Conservation (phyloP, 2,888 invertebrate genomes). For the Sympetrum striolatum region DNA sequence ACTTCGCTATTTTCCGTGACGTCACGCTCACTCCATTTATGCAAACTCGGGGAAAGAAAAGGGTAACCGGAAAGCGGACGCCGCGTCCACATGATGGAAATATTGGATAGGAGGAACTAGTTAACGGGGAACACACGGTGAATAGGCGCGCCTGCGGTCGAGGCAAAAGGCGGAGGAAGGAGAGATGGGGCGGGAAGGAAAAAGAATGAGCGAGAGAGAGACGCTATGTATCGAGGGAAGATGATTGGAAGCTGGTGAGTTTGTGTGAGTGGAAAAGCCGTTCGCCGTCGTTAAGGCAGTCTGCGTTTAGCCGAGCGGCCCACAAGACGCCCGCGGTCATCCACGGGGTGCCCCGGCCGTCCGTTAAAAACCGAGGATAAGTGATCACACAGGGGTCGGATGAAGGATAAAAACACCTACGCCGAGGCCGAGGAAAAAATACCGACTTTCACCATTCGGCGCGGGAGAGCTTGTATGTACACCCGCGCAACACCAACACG, state of each 20-base stretch:
- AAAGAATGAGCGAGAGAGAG: constrained; percentile 2
- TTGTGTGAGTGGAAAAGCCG: constrained; percentile 21
- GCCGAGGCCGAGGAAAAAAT: background rate
- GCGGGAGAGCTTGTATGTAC: no score
- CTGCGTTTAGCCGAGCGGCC: constrained; percentile 27
- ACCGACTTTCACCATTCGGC: background rate
- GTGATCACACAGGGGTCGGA: background rate
- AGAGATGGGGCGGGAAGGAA: background rate
- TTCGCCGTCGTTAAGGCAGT: constrained; percentile 34
- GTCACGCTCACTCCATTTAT: constrained; percentile 42
- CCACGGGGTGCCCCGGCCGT: background rate
- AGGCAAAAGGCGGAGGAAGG: background rate
- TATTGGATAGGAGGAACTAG: constrained; percentile 37
- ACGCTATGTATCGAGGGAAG: constrained; percentile 35
- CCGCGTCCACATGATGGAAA: constrained; percentile 31
- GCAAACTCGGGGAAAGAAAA: constrained; percentile 15
- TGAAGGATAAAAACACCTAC: constrained; percentile 4
- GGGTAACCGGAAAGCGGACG: constrained; percentile 48
- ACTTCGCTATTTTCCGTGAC: constrained; percentile 29
- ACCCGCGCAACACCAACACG: background rate
- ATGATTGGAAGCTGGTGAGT: constrained; percentile 38
- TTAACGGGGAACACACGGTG: constrained; percentile 37
- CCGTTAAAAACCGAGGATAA: constrained; percentile 8
- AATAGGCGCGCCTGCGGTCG: constrained; percentile 12
- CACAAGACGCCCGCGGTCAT: constrained; percentile 39